Evolutionary conservation across 2,888 invertebrate genomes (phyloP), one percentile per base, ranked within the genome.

Genomic region (Cheilosia impressa): DNA sequence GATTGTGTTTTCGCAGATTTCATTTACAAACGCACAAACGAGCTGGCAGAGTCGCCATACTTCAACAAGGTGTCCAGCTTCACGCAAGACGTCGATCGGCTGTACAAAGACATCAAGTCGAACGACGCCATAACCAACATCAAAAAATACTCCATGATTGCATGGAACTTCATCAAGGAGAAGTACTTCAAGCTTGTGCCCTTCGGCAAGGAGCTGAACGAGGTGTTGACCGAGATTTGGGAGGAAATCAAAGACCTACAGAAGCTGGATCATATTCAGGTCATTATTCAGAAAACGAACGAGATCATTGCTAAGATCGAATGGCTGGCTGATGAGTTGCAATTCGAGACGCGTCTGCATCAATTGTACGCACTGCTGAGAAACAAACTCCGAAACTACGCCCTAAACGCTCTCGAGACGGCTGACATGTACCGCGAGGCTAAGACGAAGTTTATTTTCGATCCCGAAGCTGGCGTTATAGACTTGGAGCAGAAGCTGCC

Each of bases 401-500:
- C 95, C 4, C 94, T 95, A 89, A 97, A 96, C 17, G 97, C 97
- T 0, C 90, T 97, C 27, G 95, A 97, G 90, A 96, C 96, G 22
- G 96, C 97, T 87, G 96, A 96, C 89, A 93, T 96, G 87, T 96
- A 97, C 90, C 94, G 97, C 17, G 95, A 95, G 83, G 96, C 97
- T 2, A 97, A 97, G 92, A 97, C 97, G 0, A 96, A 96, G 91
- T 97, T 97, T 91, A 93, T 96, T 69, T 97, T 97, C 91, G 96
- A 97, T 90, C 96, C 97, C 0, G 95, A 95, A 63, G 93, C 94
- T 27, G 97, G 97, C 4, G 93, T 96, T 62, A 94, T 97, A 88
- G 94, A 96, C 62, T 92, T 97, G 58, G 97, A 97, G 89, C 97
- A 97, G 89, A 97, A 97, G 89, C 93, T 98, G 52, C 97, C 97